Conservation (phyloP, 2,113 vertebrate genomes). For the Cebus imitator region DNA sequence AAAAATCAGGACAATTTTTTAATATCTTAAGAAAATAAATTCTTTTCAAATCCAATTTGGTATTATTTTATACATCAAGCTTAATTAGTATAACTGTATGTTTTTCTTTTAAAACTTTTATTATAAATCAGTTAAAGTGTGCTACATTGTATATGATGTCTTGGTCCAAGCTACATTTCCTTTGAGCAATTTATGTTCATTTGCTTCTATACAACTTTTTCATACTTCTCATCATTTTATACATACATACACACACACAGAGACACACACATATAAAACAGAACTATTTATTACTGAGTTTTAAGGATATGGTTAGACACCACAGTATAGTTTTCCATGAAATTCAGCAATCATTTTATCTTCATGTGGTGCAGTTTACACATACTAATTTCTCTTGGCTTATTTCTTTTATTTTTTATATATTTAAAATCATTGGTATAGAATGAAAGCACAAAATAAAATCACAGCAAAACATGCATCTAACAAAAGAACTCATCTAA, state of each 20-base stretch:
- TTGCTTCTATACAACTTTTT: conserved; percentile 23
- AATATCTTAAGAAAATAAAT: conserved; percentile 29
- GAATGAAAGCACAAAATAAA: not conserved
- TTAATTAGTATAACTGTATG: not conserved
- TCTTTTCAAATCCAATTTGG: conserved; percentile 5
- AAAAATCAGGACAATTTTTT: not conserved
- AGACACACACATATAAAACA: not conserved
- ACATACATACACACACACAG: not conserved
- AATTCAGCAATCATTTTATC: not conserved
- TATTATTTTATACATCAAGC: not conserved
- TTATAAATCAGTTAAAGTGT: not conserved
- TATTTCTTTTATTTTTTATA: not conserved
- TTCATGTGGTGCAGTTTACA: not conserved
- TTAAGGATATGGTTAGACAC: not conserved
- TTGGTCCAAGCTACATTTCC: not conserved
- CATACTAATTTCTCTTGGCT: not conserved
- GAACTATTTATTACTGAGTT: not conserved
- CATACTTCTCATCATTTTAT: not conserved
- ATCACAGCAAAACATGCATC: not conserved
- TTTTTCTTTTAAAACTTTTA: not conserved
- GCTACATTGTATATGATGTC: not conserved
- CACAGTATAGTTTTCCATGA: not conserved
- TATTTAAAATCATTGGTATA: not conserved
- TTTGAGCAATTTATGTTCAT: not conserved
- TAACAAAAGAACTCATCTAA: not conserved